phyloP scores from a whole-genome alignment of 2,113 vertebrate species.

The Anolis carolinensis region DNA sequence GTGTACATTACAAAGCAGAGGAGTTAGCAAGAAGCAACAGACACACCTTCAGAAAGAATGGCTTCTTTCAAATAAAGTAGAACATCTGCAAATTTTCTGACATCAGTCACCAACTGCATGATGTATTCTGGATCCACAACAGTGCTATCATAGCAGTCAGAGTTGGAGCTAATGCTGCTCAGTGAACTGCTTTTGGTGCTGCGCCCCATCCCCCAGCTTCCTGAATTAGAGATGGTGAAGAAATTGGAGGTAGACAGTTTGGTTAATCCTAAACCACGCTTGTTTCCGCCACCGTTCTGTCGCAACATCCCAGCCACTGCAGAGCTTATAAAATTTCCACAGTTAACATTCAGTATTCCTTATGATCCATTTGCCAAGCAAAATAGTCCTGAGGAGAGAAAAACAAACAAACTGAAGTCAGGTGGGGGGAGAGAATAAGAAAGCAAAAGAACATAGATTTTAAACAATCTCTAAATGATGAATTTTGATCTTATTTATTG shows the following conservation, averaged over 20 bases:
- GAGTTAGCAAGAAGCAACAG: conserved; percentile 48
- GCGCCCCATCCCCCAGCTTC: conserved; percentile 83
- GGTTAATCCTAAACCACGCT: conserved; percentile 80
- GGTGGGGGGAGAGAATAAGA: conserved; percentile 28
- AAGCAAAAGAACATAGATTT: not conserved
- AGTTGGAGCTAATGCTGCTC: conserved; percentile 79
- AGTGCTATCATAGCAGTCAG: conserved; percentile 77
- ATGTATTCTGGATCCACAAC: conserved; percentile 90
- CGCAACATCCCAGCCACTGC: conserved; percentile 85
- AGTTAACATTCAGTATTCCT: conserved; percentile 62
- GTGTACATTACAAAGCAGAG: conserved; percentile 32
- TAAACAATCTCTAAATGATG: conserved; percentile 25
- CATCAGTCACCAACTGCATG: conserved; percentile 92
- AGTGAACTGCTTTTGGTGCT: conserved; percentile 80
- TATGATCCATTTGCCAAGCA: conserved; percentile 60
- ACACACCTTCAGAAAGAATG: conserved; percentile 87
- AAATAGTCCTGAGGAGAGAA: conserved; percentile 55
- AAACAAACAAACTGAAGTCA: conserved; percentile 9
- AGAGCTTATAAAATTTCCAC: conserved; percentile 65
- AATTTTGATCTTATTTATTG: not conserved
- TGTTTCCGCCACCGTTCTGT: conserved; percentile 86
- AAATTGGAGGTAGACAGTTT: conserved; percentile 78
- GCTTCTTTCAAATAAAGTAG: conserved; percentile 93
- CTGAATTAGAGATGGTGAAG: conserved; percentile 76
- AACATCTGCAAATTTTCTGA: conserved; percentile 92